These are phyloP conservation scores for Masnerella sp. DNA, from an alignment of 2,888 invertebrate species.

Conservation along the genomic window DNA sequence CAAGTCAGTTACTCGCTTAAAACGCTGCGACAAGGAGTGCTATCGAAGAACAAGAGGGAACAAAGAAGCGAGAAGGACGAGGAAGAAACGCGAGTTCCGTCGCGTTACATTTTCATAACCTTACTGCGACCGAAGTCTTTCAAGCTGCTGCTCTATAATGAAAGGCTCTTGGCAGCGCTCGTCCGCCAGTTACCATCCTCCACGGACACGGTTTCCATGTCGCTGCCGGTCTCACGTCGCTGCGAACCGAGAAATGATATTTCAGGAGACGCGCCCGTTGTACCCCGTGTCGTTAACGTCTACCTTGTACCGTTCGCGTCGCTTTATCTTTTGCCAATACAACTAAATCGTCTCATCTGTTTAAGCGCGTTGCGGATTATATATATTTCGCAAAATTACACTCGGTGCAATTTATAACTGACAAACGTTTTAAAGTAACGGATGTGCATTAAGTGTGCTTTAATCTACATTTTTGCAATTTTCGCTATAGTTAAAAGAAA, in stretches of 20 bases:
- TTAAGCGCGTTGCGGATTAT: too few relatives aligned
- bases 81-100: constrained; percentile 64
- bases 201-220: constrained; percentile 37
- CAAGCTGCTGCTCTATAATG: constrained; percentile 68
- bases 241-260: constrained; percentile 35
- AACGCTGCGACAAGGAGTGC: constrained; percentile 32
- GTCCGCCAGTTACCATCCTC: constrained; percentile 47
- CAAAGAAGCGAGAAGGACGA: constrained; percentile 46
- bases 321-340: constrained; percentile 10
- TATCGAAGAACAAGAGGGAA: constrained; percentile 45
- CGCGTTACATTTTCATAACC: constrained; percentile 72
- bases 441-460: too few relatives aligned
- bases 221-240: constrained; percentile 35
- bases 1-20: constrained; percentile 40
- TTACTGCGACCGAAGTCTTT: constrained; percentile 67
- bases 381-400: too few relatives aligned
- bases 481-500: too few relatives aligned
- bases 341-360: too few relatives aligned
- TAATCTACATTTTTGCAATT: too few relatives aligned
- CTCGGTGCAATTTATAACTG: too few relatives aligned
- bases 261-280: constrained; percentile 28
- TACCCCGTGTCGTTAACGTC: constrained; percentile 20
- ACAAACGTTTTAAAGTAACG: too few relatives aligned
- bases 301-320: constrained; percentile 10
- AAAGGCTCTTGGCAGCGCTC: constrained; percentile 67